Percentiles rank a stretch among this genome's conserved stretches.
Evolutionary conservation across 1,140 invertebrate genomes (phyloP).

Genomic region (Drosophila sp.): DNA sequence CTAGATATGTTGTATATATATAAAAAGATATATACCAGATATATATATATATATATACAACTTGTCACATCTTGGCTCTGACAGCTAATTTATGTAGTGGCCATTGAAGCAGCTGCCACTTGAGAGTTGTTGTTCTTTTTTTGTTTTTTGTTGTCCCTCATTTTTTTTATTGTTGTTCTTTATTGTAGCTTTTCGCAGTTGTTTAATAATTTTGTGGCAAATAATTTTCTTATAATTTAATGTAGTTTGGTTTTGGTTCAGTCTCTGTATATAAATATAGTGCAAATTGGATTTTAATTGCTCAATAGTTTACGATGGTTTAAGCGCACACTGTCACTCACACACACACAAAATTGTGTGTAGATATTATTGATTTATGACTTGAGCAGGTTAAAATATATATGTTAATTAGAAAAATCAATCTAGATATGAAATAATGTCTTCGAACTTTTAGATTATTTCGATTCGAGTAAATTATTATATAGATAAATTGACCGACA

Average conservation of each 20-base stretch:
- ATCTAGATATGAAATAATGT: no score
- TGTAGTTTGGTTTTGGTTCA: constrained; percentile 32
- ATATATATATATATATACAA: constrained; percentile 34
- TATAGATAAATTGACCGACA: no score
- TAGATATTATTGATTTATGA: not conserved
- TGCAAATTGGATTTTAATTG: constrained; percentile 58
- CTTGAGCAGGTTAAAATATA: no score
- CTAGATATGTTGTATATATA: constrained; percentile 3
- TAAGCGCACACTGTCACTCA: not conserved
- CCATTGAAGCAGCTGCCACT: constrained; percentile 63
- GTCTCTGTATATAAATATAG: constrained; percentile 15
- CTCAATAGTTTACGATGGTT: constrained; percentile 19
- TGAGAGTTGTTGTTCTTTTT: constrained; percentile 14
- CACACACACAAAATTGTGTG: not conserved
- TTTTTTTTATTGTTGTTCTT: constrained; percentile 14
- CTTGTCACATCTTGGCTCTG: constrained; percentile 60
- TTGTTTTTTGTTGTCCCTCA: not conserved
- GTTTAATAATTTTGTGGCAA: constrained; percentile 62
- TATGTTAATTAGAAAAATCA: no score
- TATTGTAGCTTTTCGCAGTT: constrained; percentile 48
- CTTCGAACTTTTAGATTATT: no score
- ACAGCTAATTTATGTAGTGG: constrained; percentile 81
- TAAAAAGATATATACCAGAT: constrained; percentile 5
- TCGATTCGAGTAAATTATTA: no score
- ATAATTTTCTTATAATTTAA: constrained; percentile 72